These are phyloP conservation scores for Caenorhabditis japonica DNA, from an alignment of 2,888 invertebrate genomes.

Conservation along the genomic window DNA sequence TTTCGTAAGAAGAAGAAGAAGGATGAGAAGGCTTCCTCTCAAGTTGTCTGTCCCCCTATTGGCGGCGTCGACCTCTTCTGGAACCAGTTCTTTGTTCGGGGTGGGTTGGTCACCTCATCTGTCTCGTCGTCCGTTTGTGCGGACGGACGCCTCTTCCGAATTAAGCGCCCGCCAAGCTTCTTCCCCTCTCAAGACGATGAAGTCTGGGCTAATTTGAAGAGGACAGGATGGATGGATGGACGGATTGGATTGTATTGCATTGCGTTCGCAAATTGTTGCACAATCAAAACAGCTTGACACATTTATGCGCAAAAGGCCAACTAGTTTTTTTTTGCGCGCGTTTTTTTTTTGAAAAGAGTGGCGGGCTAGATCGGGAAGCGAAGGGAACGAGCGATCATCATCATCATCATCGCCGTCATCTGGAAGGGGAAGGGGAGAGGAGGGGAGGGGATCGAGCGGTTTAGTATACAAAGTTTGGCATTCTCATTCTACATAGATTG, in stretches of 20 bases:
- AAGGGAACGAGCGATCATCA: no score
- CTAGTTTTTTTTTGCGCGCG: conserved; percentile 23
- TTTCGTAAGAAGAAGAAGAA: conserved; percentile 17
- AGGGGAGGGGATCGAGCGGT: no score
- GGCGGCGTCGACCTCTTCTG: conserved; percentile 21
- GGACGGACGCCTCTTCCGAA: no score
- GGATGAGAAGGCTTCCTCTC: conserved; percentile 6
- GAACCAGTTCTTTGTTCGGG: conserved; percentile 18
- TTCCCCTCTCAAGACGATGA: conserved; percentile 13
- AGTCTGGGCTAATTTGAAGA: conserved; percentile 26
- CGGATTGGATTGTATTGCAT: background rate
- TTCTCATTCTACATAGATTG: no score
- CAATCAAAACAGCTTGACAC: conserved; percentile 45
- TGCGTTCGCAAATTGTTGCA: conserved; percentile 7
- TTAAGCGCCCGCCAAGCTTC: no score
- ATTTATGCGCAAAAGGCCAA: conserved; percentile 19
- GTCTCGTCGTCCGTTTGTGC: conserved; percentile 14
- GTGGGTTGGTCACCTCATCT: conserved; percentile 11
- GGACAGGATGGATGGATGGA: conserved; percentile 11
- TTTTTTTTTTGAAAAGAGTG: no score
- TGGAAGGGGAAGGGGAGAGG: no score
- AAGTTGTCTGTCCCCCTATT: conserved; percentile 16
- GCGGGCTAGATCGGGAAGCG: conserved; percentile 15
- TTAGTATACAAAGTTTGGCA: no score
- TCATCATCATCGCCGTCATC: no score